These are phyloP conservation scores for Acanthococcus lagerstroemiae DNA, from an alignment of 2,888 invertebrate genomes.

Conservation along the genomic window DNA sequence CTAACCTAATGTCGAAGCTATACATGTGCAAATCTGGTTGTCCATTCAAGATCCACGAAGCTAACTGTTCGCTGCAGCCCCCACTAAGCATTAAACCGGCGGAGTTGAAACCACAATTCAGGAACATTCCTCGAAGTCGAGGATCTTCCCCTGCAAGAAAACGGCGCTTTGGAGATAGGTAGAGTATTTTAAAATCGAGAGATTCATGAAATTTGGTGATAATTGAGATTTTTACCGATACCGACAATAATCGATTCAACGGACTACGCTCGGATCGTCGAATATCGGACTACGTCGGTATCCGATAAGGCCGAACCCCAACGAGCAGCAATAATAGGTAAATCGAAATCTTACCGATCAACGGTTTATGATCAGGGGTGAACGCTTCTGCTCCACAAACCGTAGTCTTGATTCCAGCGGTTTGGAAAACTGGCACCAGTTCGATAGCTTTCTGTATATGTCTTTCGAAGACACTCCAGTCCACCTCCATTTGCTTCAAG, in stretches of 20 bases:
- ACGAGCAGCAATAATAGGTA: too few species aligned
- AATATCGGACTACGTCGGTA: too few species aligned
- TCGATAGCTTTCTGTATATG: slow-evolving; percentile 62
- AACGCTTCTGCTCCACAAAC: slow-evolving; percentile 87
- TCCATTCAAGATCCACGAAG: slow-evolving; percentile 73
- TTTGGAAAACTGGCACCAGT: slow-evolving; percentile 62
- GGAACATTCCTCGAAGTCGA: slow-evolving; percentile 57
- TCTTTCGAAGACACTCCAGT: slow-evolving; percentile 69
- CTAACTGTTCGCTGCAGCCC: slow-evolving; percentile 74
- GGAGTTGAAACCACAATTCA: slow-evolving; percentile 82
- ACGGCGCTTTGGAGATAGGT: not conserved
- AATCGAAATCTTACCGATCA: slow-evolving; percentile 66
- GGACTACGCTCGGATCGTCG: too few species aligned
- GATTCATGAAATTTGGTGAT: not conserved
- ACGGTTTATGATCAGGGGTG: slow-evolving; percentile 81
- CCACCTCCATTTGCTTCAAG: slow-evolving; percentile 74
- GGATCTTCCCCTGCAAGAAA: slow-evolving; percentile 42
- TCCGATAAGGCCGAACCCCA: too few species aligned
- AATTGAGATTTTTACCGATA: not conserved
- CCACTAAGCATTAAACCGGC: slow-evolving; percentile 87
- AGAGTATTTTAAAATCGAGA: not conserved
- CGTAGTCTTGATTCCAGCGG: slow-evolving; percentile 70
- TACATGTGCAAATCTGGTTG: slow-evolving; percentile 78
- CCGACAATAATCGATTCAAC: too few species aligned
- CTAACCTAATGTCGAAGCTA: slow-evolving; percentile 70